Base-by-base conservation (phyloP, 2,888 invertebrate genomes). In the Epinotia nisella region DNA sequence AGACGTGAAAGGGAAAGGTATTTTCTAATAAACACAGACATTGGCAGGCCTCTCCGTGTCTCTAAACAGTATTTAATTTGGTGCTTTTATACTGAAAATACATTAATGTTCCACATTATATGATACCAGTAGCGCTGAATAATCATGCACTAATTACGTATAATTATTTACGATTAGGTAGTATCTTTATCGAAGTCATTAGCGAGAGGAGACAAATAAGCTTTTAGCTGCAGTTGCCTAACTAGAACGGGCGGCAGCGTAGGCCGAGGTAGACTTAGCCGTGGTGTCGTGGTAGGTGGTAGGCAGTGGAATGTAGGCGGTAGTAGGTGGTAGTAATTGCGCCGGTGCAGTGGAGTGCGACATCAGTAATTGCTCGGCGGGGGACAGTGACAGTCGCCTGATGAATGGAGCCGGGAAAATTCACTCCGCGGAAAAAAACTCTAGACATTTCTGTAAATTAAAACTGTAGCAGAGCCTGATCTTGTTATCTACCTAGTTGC, bases 341-440 rank as follows among this genome's bases (percentile, higher is more conserved):
- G 82, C 80, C 82, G 81, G 83, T 82, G 87, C 89, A 90, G 82
- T 83, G 82, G 85, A 86, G 85, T 90, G 90, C 85, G 85, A 91
- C 90, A 90, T 90, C 90, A 88, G 89, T 91, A 91, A 92, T 92
- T 92, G 90, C 88, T 87, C 85, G 85, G 83, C 85, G 83, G 83
- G 85, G 85, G 85, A 85, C 87, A 87, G 84, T 85, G 90, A 87
- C 90, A 87, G 84, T 84, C 82, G 85, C 84, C 89, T 91, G 91
- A 91, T 91, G 90, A 90, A 91, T 91, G 89, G 90, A 87, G 78
- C 85, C 82, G 80, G 82, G 87, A 87, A 87, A 88, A 88, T 87
- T 82, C 82, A 80, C 84, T 82, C 82, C 85, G 80, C 81, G 84
- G 83, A 87, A 90, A 89, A 60, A 83, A 87, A 85, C 83, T 81